Conservation (phyloP, 2,113 vertebrate species). For the Hypocryptadius cinnamomeus region DNA sequence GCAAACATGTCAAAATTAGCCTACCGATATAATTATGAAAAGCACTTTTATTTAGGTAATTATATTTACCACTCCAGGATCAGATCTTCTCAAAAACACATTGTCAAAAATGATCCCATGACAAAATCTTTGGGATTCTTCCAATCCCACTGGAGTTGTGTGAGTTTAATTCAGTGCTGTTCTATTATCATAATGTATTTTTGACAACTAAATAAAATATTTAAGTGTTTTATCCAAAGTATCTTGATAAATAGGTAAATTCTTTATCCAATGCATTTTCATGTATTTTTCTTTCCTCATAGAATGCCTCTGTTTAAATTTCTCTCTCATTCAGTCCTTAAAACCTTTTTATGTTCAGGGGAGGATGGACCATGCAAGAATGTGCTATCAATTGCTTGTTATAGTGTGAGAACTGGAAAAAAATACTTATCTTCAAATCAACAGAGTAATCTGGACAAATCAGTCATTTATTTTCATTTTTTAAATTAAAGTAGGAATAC, state of each 20-base stretch:
- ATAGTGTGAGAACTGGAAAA: background rate
- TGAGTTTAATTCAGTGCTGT: background rate
- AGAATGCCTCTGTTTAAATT: background rate
- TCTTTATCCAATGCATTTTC: background rate
- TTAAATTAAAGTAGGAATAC: background rate
- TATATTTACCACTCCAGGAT: background rate
- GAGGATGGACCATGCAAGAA: background rate
- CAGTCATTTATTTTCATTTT: background rate
- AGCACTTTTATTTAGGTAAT: background rate
- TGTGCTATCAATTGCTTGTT: background rate
- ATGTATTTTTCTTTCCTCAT: background rate
- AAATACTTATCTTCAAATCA: background rate
- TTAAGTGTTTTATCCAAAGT: background rate
- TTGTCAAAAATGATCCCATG: background rate
- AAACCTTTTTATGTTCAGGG: background rate
- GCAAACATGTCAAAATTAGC: background rate
- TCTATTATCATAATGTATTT: background rate
- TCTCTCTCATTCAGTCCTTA: background rate
- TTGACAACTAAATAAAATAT: background rate
- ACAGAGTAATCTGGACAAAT: background rate
- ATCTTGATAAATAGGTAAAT: background rate
- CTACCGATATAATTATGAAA: background rate
- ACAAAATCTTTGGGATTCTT: background rate
- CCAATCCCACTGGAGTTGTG: background rate
- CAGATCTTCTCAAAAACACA: background rate